Percentiles rank a stretch among this genome's conserved stretches.
Evolutionary conservation across 2,113 vertebrate genomes (phyloP).

Genomic region (Natator depressus): DNA sequence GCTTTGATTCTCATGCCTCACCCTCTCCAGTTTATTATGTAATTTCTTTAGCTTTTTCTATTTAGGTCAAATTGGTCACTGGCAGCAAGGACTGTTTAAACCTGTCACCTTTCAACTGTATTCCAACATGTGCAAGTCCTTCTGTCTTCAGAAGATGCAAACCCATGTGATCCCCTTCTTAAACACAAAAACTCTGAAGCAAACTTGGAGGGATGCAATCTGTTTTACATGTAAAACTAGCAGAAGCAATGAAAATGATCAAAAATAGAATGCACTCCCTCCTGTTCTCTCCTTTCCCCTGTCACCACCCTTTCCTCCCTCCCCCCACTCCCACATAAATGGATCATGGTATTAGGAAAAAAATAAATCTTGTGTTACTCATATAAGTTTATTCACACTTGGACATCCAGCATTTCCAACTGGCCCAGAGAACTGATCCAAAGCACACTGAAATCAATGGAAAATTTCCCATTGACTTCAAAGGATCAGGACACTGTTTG

Average conservation of each 20-base stretch:
- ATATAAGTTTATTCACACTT: background rate
- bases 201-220: background rate
- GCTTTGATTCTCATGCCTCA: background rate
- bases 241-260: background rate
- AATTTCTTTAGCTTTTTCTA: slow-evolving; percentile 2
- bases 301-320: no score
- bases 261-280: background rate
- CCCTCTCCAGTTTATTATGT: background rate
- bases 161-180: background rate
- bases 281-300: background rate
- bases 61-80: background rate
- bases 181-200: background rate
- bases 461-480: background rate
- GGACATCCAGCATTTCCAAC: background rate
- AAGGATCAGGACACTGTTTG: background rate
- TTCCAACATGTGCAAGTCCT: background rate
- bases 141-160: background rate
- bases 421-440: background rate
- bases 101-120: background rate
- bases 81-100: background rate
- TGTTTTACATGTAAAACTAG: background rate
- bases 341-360: background rate
- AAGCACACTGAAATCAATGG: background rate
- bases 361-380: background rate
- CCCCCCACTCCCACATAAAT: no score